Percentiles rank a stretch among this genome's conserved stretches.
These are phyloP conservation scores for Suncus etruscus DNA, from an alignment of 2,113 vertebrate species.

Conservation along the genomic window DNA sequence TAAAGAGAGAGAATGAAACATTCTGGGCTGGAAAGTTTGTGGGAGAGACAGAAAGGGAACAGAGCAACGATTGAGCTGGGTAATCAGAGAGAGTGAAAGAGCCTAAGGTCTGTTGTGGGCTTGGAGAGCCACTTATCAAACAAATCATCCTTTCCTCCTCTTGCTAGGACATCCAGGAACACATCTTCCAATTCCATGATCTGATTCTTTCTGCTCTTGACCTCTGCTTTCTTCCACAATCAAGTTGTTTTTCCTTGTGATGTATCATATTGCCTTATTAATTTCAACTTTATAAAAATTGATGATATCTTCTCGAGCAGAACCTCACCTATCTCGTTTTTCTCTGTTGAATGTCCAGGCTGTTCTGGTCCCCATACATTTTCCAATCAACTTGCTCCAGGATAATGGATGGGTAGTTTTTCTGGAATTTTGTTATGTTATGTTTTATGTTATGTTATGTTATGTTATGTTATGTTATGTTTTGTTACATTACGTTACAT, in stretches of 20 bases:
- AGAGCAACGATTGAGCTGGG: neutral
- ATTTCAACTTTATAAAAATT: neutral
- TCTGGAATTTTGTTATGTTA: too few species aligned
- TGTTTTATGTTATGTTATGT: too few species aligned
- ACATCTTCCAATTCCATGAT: neutral
- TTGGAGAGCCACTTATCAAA: neutral
- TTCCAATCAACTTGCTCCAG: neutral
- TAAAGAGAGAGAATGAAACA: neutral
- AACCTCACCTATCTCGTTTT: neutral
- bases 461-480: too few species aligned
- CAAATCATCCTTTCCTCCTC: neutral
- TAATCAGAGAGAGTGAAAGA: neutral
- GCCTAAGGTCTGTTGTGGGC: neutral
- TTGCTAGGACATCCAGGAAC: neutral
- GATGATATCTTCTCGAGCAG: neutral
- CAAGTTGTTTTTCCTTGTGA: neutral
- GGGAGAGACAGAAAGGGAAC: slow-evolving; percentile 13
- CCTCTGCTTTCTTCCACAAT: neutral
- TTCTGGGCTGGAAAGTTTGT: neutral
- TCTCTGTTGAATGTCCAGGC: neutral
- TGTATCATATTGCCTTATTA: neutral
- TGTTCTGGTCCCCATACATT: neutral
- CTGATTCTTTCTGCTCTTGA: neutral
- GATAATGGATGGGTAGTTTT: neutral
- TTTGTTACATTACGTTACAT: neutral